Conservation (phyloP, 1,140 invertebrate species). For the Bactericera cockerelli region DNA sequence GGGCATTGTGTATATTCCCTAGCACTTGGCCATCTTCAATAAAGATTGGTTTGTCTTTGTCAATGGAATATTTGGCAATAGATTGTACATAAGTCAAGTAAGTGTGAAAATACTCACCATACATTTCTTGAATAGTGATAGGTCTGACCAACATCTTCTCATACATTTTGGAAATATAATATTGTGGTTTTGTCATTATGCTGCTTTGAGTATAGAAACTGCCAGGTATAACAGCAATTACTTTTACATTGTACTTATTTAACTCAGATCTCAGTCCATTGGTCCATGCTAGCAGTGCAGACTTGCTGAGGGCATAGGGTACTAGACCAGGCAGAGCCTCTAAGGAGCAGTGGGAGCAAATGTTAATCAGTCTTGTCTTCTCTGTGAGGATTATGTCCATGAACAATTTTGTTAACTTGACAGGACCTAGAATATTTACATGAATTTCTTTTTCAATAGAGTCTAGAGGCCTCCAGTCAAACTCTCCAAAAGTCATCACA, state of each 20-base stretch:
- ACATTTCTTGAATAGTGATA: neutral
- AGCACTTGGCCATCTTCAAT: neutral
- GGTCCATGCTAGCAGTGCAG: neutral
- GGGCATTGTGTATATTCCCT: neutral
- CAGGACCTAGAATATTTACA: neutral
- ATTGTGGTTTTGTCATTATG: neutral
- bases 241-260: neutral
- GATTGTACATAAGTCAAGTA: neutral
- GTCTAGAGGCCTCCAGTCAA: neutral
- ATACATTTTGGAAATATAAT: neutral
- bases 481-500: neutral
- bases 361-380: neutral
- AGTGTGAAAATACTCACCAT: neutral
- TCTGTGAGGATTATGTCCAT: neutral
- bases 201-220: neutral
- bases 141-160: neutral
- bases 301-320: neutral
- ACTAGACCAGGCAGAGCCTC: neutral
- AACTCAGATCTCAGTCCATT: neutral
- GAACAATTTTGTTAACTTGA: neutral
- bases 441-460: neutral
- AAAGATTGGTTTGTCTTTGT: neutral
- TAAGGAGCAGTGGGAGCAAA: neutral
- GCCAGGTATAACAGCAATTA: conserved; percentile 1
- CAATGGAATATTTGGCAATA: neutral